These are phyloP conservation scores for Neelides sp. DNA, from an alignment of 1,140 invertebrate genomes.

Conservation along the genomic window DNA sequence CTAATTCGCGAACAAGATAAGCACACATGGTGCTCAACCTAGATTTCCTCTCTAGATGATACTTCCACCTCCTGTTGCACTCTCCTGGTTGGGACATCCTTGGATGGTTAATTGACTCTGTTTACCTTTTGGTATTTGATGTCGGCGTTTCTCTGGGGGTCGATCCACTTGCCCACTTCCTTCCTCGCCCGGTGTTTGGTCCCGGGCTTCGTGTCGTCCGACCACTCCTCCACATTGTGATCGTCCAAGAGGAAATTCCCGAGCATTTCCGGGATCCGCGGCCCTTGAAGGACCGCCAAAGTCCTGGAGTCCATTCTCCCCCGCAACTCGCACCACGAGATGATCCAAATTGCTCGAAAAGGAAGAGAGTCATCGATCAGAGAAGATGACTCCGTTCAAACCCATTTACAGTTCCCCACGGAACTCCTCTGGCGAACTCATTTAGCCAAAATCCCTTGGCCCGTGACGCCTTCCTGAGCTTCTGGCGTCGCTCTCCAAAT, in stretches of 20 bases:
- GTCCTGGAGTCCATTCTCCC: not conserved
- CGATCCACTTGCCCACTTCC: constrained; percentile 29
- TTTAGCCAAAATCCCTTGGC: not conserved
- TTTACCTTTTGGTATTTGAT: constrained; percentile 30
- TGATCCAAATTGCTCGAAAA: not conserved
- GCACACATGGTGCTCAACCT: too few species aligned
- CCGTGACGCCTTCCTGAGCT: not conserved
- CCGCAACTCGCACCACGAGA: not conserved
- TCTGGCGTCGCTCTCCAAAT: not conserved
- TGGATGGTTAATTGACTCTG: too few species aligned
- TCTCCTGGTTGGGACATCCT: too few species aligned
- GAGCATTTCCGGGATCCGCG: constrained; percentile 21
- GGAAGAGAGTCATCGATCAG: not conserved
- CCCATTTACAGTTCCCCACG: not conserved
- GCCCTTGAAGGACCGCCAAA: constrained; percentile 5
- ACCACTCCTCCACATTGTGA: constrained; percentile 31
- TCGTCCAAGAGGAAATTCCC: constrained; percentile 28
- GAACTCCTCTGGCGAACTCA: not conserved
- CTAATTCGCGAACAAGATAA: too few species aligned
- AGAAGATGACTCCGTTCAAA: not conserved
- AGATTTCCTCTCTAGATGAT: too few species aligned
- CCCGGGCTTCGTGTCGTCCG: constrained; percentile 19
- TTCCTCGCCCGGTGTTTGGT: constrained; percentile 23
- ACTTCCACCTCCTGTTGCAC: too few species aligned
- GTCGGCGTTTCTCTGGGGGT: constrained; percentile 25